Conservation (phyloP, 2,888 invertebrate species). For the Mesochorus sp. region DNA sequence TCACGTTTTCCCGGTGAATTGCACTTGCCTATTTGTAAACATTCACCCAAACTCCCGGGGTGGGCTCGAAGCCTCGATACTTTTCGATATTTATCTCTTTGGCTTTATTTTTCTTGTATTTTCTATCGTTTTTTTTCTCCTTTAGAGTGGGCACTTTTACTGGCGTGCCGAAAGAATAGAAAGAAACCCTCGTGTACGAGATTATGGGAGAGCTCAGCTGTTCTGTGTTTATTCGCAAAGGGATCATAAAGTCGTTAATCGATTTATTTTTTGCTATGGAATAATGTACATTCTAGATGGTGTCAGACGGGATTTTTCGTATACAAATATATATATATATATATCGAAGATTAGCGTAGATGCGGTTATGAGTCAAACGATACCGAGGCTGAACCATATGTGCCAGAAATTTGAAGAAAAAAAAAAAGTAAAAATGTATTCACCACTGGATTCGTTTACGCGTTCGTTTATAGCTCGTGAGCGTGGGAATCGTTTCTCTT, state of each 20-base stretch:
- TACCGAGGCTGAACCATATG: slow-evolving; percentile 57
- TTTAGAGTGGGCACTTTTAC: neutral
- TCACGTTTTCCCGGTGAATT: no score
- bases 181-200: slow-evolving; percentile 24
- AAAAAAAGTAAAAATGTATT: neutral
- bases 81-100: no score
- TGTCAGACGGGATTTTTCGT: slow-evolving; percentile 38
- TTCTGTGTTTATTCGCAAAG: slow-evolving; percentile 55
- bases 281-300: slow-evolving; percentile 56
- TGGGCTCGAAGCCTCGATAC: no score
- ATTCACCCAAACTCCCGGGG: no score
- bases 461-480: slow-evolving; percentile 13
- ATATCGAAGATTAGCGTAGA: slow-evolving; percentile 47
- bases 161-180: neutral
- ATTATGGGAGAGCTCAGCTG: slow-evolving; percentile 50
- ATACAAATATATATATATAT: slow-evolving; percentile 37
- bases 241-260: slow-evolving; percentile 49
- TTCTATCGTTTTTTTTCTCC: neutral
- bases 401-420: slow-evolving; percentile 38
- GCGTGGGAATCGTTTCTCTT: slow-evolving; percentile 5
- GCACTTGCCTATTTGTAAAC: no score
- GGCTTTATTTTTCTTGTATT: neutral
- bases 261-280: slow-evolving; percentile 49
- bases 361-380: slow-evolving; percentile 52
- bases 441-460: neutral